Conservation (phyloP, 2,113 vertebrate species). For the Ursus arctos region DNA sequence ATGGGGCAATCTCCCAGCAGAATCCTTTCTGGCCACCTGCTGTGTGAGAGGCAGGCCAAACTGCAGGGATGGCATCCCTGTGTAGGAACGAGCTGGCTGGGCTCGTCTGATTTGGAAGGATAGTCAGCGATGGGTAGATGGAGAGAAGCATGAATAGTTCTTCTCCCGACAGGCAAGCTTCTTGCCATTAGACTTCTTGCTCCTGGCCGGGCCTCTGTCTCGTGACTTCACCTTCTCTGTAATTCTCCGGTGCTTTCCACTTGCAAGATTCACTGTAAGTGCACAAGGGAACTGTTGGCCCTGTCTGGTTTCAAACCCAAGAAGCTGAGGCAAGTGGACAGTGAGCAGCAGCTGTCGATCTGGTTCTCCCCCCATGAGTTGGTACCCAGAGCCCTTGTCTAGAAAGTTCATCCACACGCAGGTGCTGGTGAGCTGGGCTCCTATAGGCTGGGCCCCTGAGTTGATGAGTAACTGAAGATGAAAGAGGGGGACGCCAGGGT, state of each 20-base stretch:
- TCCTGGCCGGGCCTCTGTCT: background rate
- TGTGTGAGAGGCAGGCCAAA: background rate
- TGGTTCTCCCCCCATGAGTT: background rate
- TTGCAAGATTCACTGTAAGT: background rate
- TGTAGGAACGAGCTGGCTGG: background rate
- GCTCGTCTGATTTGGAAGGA: background rate
- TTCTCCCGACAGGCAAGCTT: background rate
- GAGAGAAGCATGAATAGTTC: no score
- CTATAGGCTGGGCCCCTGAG: background rate
- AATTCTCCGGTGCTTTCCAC: background rate
- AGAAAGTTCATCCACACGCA: background rate
- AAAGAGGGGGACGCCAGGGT: background rate
- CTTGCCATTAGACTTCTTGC: accelerated
- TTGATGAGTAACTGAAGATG: background rate
- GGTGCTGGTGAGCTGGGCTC: background rate
- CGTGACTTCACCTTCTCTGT: no score
- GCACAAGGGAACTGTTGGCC: background rate
- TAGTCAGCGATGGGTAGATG: background rate
- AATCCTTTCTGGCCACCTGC: background rate
- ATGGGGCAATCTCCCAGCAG: no score
- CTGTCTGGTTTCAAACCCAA: background rate
- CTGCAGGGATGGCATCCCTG: accelerated
- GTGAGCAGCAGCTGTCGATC: background rate
- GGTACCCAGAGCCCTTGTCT: background rate
- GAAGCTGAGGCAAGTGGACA: background rate